These are phyloP conservation scores for Poliocrania exsul DNA, from an alignment of 2,797 vertebrate species.

Conservation along the genomic window DNA sequence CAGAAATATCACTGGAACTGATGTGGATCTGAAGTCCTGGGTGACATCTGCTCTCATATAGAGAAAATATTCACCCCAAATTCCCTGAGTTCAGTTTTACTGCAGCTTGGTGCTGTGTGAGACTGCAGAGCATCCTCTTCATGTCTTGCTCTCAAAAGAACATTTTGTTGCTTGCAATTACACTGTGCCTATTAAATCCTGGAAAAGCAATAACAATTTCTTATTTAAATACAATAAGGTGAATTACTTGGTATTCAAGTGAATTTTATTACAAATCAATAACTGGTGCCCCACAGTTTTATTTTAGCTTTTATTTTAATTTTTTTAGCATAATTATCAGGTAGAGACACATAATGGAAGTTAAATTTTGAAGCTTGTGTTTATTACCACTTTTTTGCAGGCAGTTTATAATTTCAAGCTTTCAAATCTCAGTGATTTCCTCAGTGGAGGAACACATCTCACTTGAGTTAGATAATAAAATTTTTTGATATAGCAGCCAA, in stretches of 20 bases:
- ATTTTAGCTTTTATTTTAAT: conserved; percentile 1
- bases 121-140: not conserved
- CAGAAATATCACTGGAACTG: not conserved
- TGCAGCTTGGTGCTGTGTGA: not conserved
- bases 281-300: not conserved
- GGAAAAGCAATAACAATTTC: not conserved
- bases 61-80: not conserved
- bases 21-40: not conserved
- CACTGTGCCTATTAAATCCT: not conserved
- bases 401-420: not conserved
- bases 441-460: not conserved
- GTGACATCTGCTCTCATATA: not conserved
- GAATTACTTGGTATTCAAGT: conserved; percentile 48
- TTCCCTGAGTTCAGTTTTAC: not conserved
- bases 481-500: not conserved
- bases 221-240: conserved; percentile 19
- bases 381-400: not conserved
- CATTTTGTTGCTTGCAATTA: not conserved
- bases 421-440: not conserved
- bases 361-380: not conserved
- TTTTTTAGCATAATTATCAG: conserved; percentile 19
- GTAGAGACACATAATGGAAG: not conserved
- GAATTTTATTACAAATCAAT: conserved; percentile 26
- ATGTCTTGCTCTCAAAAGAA: not conserved
- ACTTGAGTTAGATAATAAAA: not conserved